Base-by-base conservation (phyloP, 2,113 vertebrate species). In the Coturnix japonica region DNA sequence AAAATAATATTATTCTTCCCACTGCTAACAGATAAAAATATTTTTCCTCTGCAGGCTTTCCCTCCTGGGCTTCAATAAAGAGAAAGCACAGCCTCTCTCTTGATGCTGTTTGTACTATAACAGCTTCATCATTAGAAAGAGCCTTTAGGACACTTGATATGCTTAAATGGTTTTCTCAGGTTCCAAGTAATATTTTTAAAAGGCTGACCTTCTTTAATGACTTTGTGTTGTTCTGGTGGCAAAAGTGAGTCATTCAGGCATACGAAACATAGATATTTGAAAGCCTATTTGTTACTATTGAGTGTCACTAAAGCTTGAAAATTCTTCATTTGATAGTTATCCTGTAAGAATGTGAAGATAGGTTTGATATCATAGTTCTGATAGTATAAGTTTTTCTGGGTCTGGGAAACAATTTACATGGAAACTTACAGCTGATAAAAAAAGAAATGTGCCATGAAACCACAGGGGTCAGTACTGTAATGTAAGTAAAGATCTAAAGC, bases 1-100 rank as follows among this genome's bases (percentile, higher is more conserved):
- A 67, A 78, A 94, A 88, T 41, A 93, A 91, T 90, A 91, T 85
- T 94, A 43, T 94, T 93, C 39, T 90, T 93, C 60, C 61, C 16
- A 41, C 30, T 93, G 74, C 53, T 41, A 87, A 60, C 46, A 76
- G 46, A 70, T 80, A 72, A 54, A 89, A 94, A 74, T 95, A 74
- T 85, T 94, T 94, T 82, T 21, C 46, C 9, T 89, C 37, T 69
- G 72, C 69, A 33, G 0, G 54, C 87, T 93, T 89, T 57, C 56
- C 44, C n/a, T 87, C 56, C 33, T 61, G 9, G 23, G 20, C 51
- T 93, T 87, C 85, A 85, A 31, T 39, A 28, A 74, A 71, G 74
- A 64, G 30, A 76, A 19, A 76, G 11, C 64, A 80, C 17, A 44
- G n/a, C 13, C 30, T 91, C 18, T 82, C 3, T 0, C 44, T 91